Percentiles rank a stretch among this genome's conserved stretches.
These are phyloP conservation scores for Pygmarrhopalites habei DNA, from an alignment of 1,140 invertebrate genomes.

Conservation along the genomic window DNA sequence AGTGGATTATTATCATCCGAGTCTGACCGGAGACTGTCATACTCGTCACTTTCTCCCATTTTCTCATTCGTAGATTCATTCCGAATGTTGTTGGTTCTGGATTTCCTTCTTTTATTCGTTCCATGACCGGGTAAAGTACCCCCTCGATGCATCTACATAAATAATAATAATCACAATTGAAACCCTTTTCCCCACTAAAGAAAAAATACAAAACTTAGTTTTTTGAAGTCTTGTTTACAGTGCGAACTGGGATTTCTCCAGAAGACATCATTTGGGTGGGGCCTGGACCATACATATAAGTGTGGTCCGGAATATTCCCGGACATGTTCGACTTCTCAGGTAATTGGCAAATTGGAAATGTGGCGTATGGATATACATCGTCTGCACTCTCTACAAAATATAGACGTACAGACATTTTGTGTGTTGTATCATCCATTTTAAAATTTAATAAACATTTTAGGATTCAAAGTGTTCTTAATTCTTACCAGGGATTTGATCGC, in stretches of 20 bases:
- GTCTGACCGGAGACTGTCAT: slow-evolving; percentile 27
- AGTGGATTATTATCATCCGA: slow-evolving; percentile 10
- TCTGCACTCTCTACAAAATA: slow-evolving; percentile 50
- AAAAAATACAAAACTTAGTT: not conserved
- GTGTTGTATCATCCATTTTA: too few relatives aligned
- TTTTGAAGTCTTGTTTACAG: too few relatives aligned
- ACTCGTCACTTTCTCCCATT: slow-evolving; percentile 27
- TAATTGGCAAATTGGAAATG: slow-evolving; percentile 47
- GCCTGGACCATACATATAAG: slow-evolving; percentile 8
- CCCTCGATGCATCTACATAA: slow-evolving; percentile 9
- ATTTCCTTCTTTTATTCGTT: slow-evolving; percentile 8
- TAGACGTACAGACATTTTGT: not conserved
- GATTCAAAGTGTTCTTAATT: not conserved
- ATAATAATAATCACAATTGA: not conserved
- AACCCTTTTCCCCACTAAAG: not conserved
- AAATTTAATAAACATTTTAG: too few relatives aligned
- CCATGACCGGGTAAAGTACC: slow-evolving; percentile 5
- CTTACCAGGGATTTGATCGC: slow-evolving; percentile 51
- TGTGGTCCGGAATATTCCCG: slow-evolving; percentile 30
- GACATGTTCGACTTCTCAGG: slow-evolving; percentile 51
- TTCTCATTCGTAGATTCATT: not conserved
- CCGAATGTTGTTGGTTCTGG: not conserved
- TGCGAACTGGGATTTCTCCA: slow-evolving; percentile 25
- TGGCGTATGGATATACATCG: slow-evolving; percentile 58
- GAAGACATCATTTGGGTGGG: slow-evolving; percentile 20